Evolutionary conservation across 2,888 invertebrate genomes (phyloP), one percentile per base, ranked within the genome.

Genomic region (Papilio elwesi): DNA sequence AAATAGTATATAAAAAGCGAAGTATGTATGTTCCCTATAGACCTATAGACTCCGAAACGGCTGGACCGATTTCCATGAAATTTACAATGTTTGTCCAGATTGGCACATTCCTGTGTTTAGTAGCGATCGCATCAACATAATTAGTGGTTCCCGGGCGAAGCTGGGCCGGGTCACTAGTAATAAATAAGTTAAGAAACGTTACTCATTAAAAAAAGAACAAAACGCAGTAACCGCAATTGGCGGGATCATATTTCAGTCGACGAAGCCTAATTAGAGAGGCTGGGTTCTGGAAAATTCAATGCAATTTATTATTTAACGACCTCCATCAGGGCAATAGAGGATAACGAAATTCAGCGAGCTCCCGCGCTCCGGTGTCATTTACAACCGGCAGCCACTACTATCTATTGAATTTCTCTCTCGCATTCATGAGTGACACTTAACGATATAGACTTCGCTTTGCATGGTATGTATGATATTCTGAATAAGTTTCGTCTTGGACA

Each of bases 281-380:
- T 76, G 74, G 75, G 76, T 75, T 75, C 73, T 75, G 77, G 76
- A 78, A 78, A 79, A 77, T 77, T 76, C 76, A 79, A 79, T 78
- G 76, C 76, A 77, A 78, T 79, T 76, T 78, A 79, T 78, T 78
- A 79, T 79, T 78, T 79, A 86, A 88, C 85, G 82, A 81, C 83
- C 83, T 79, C 80, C 82, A 85, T 69, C 73, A 80, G 83, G 81
- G 81, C 86, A 87, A 89, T 87, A 86, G 86, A 83, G 84, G 84
- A 81, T 87, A 85, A 85, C 79, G 84, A 84, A 76, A 82, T 85
- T 87, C 82, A 76, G 79, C 76, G 55, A 64, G 68, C 78, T 76
- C 73, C 73, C 73, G 66, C 74, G 73, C 67, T 73, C 71, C 76
- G 76, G 70, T 76, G 75, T 73, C 76, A 71, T 77, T 80, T 79